A percentile compares a stretch with the other conserved stretches of the same genome.
These are phyloP conservation scores for Chloroclysta siterata DNA, from an alignment of 2,888 invertebrate species.

Conservation along the genomic window DNA sequence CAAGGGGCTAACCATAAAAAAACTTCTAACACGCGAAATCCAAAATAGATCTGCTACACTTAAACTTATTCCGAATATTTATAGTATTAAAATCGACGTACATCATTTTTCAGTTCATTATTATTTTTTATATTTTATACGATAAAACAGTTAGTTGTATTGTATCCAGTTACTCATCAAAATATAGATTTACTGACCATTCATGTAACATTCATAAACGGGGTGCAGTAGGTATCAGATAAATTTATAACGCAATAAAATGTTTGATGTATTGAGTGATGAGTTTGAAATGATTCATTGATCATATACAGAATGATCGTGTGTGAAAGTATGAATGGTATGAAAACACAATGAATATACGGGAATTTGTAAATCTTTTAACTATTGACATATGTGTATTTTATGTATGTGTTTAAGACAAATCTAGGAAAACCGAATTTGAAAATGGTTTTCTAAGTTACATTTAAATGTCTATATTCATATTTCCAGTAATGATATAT, in stretches of 20 bases:
- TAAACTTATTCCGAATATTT: no score
- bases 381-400: no score
- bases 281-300: constrained; percentile 19
- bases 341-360: background rate
- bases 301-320: constrained; percentile 17
- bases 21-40: no score
- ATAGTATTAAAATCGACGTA: no score
- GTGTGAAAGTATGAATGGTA: constrained; percentile 17
- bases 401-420: no score
- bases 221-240: constrained; percentile 4
- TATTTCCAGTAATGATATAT: no score
- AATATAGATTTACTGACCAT: constrained; percentile 17
- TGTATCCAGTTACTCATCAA: background rate
- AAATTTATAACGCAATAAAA: constrained; percentile 20
- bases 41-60: no score
- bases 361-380: background rate
- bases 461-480: no score
- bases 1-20: no score
- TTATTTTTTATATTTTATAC: constrained; percentile 1
- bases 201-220: constrained; percentile 1
- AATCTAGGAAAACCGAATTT: no score
- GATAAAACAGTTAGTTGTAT: background rate
- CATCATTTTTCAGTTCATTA: no score
- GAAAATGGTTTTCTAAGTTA: no score
- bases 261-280: constrained; percentile 15